Evolutionary conservation across 2,113 vertebrate species (phyloP).

Genomic region (Stegastes partitus): DNA sequence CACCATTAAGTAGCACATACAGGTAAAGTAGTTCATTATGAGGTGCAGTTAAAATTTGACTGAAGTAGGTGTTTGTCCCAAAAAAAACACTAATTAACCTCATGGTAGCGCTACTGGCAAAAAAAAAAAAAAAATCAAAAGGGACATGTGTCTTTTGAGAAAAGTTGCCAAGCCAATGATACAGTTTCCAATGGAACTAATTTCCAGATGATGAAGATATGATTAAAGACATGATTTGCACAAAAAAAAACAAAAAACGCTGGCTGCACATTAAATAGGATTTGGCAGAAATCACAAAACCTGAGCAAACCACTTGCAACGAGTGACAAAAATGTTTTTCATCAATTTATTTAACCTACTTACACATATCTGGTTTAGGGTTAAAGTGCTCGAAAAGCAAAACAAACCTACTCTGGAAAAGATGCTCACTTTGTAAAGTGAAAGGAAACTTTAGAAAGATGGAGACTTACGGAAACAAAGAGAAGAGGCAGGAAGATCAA

Average conservation of each 20-base stretch:
- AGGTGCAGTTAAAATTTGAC: slow-evolving; percentile 21
- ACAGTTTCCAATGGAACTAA: not conserved
- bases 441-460: slow-evolving; percentile 2
- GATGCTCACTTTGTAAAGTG: not conserved
- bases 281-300: not conserved
- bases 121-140: not conserved
- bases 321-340: not conserved
- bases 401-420: not conserved
- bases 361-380: not conserved
- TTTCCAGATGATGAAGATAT: not conserved
- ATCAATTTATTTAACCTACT: not conserved
- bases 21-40: slow-evolving; percentile 13
- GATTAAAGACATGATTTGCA: no score
- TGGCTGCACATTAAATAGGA: not conserved
- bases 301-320: not conserved
- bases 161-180: not conserved
- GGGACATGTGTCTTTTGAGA: not conserved
- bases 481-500: not conserved
- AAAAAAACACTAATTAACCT: slow-evolving; percentile 44
- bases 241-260: not conserved
- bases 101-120: not conserved
- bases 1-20: slow-evolving; percentile 24
- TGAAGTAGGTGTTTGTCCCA: slow-evolving; percentile 21
- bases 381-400: not conserved
- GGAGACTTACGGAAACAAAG: not conserved